Conservation (phyloP, 1,140 invertebrate genomes). For the Micrasema minimum region DNA sequence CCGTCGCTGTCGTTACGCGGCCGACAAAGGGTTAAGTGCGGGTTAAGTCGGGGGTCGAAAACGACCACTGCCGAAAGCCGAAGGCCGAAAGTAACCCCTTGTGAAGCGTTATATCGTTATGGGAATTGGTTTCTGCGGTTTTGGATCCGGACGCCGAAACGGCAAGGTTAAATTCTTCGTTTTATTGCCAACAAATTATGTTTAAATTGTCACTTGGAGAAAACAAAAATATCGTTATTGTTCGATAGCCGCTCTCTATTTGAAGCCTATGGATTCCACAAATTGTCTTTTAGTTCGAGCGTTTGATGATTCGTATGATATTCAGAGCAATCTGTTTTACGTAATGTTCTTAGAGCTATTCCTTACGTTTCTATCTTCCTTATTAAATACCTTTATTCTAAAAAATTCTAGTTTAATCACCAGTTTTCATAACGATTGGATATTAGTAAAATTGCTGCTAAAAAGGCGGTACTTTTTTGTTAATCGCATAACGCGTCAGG, state of each 20-base stretch:
- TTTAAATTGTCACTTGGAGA: too few relatives aligned
- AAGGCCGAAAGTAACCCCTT: not conserved
- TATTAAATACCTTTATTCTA: too few relatives aligned
- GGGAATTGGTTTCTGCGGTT: slow-evolving; percentile 28
- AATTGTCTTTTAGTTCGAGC: too few relatives aligned
- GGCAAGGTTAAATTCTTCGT: slow-evolving; percentile 6
- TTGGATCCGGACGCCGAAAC: slow-evolving; percentile 5
- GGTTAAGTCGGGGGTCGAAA: not conserved
- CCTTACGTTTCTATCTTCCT: too few relatives aligned
- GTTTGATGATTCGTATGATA: too few relatives aligned
- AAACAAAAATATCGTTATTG: too few relatives aligned
- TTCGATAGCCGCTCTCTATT: too few relatives aligned
- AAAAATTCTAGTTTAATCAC: not conserved
- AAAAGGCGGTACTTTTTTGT: slow-evolving; percentile 19
- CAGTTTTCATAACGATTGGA: not conserved
- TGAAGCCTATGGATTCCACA: too few relatives aligned
- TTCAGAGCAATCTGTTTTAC: too few relatives aligned
- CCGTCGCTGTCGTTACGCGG: slow-evolving; percentile 21
- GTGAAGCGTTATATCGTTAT: slow-evolving; percentile 9
- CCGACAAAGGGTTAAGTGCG: not conserved
- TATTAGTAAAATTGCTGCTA: slow-evolving; percentile 23
- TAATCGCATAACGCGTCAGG: not conserved
- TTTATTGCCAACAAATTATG: too few relatives aligned
- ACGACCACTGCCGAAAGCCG: not conserved
- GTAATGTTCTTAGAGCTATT: too few relatives aligned